A percentile compares a stretch with the other conserved stretches of the same genome.
Conservation (phyloP, 2,888 invertebrate species). For the Phymatocera aterrima region DNA sequence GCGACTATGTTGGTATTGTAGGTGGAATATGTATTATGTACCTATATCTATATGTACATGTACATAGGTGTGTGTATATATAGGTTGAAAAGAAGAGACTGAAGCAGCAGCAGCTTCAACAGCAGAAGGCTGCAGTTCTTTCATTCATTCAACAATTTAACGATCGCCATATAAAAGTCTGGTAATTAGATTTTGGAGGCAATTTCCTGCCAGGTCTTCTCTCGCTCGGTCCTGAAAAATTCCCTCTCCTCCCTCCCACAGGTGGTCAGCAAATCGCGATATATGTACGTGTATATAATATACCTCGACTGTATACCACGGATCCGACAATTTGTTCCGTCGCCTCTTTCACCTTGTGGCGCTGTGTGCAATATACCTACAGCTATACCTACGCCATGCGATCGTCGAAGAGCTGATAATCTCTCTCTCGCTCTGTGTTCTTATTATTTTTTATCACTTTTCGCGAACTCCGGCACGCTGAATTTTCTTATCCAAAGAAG, state of each 20-base stretch:
- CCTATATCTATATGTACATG: neutral
- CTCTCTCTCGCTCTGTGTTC: too few relatives aligned
- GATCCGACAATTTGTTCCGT: conserved; percentile 11
- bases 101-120: neutral
- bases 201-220: conserved; percentile 67
- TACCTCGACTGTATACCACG: too few relatives aligned
- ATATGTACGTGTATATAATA: too few relatives aligned
- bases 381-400: neutral
- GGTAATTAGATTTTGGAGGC: conserved; percentile 74
- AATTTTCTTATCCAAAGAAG: conserved; percentile 8
- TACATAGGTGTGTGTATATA: neutral
- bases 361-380: neutral
- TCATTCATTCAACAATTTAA: conserved; percentile 66
- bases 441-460: neutral
- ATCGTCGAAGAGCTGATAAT: neutral
- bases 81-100: neutral
- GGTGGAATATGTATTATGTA: neutral
- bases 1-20: too few relatives aligned
- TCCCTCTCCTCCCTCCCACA: neutral
- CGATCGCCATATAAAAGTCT: conserved; percentile 74
- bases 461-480: neutral
- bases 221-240: neutral
- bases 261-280: conserved; percentile 15
- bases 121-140: neutral
- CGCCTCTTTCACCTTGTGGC: too few relatives aligned